Percentiles rank a stretch among this genome's conserved stretches.
These are phyloP conservation scores for Neopipo cinnamomea DNA, from an alignment of 2,113 vertebrate species.

Conservation along the genomic window DNA sequence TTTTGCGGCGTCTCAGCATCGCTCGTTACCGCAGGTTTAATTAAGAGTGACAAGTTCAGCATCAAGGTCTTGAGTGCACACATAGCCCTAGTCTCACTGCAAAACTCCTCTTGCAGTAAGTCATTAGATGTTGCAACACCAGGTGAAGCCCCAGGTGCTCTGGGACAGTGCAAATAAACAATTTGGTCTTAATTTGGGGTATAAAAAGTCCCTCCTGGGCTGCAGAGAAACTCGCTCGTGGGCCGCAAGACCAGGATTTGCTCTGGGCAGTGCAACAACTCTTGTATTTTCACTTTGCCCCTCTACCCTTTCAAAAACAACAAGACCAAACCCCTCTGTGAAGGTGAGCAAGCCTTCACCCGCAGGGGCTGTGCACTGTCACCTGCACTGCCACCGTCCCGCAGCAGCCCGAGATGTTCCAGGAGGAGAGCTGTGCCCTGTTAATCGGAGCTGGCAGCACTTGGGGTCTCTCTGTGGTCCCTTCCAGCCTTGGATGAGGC, in stretches of 20 bases:
- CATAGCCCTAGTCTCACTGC: neutral
- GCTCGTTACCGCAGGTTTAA: neutral
- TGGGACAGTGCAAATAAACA: neutral
- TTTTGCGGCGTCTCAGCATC: fast-evolving
- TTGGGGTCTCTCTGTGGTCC: neutral
- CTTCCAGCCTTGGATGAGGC: neutral
- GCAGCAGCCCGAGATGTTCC: fast-evolving
- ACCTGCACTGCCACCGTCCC: fast-evolving
- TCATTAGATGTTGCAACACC: neutral
- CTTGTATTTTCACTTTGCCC: neutral
- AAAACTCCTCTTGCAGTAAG: neutral
- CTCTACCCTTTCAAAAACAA: neutral
- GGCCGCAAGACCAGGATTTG: neutral
- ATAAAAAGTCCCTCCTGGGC: neutral
- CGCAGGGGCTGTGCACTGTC: fast-evolving
- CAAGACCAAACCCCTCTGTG: neutral
- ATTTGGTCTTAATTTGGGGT: neutral
- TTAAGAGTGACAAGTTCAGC: neutral
- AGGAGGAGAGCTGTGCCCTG: fast-evolving
- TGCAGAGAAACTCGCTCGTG: fast-evolving
- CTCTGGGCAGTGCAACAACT: neutral
- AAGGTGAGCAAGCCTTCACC: neutral
- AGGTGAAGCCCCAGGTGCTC: neutral
- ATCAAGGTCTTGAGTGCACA: neutral
- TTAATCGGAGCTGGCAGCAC: neutral